These are phyloP conservation scores for Oreamnos americanus DNA, from an alignment of 2,113 vertebrate species.

Conservation along the genomic window DNA sequence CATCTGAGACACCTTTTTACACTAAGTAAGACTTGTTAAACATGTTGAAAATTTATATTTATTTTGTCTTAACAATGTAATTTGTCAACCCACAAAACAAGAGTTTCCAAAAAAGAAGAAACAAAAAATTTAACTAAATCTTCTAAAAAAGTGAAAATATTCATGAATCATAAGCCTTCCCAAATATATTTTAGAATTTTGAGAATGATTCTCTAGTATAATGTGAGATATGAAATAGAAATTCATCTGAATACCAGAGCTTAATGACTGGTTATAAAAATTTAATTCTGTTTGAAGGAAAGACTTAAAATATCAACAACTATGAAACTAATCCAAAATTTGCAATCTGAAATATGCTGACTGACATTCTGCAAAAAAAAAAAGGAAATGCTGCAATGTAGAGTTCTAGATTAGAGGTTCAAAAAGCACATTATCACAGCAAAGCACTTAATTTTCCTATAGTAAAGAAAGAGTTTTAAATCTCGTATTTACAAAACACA, in stretches of 20 bases:
- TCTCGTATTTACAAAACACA: not conserved
- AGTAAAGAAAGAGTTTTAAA: not conserved
- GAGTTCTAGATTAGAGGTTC: not conserved
- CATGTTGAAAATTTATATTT: not conserved
- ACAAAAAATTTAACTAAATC: not conserved
- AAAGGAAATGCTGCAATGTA: not conserved
- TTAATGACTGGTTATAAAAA: not conserved
- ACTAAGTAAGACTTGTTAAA: slow-evolving; percentile 21
- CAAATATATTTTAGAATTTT: not conserved
- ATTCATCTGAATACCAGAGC: not conserved
- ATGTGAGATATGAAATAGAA: not conserved
- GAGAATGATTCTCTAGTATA: not conserved
- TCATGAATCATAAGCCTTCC: not conserved
- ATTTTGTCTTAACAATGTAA: slow-evolving; percentile 5
- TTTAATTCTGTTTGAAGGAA: not conserved
- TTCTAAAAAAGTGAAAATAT: slow-evolving; percentile 21
- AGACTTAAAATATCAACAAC: not conserved
- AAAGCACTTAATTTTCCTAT: not conserved
- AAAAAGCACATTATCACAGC: not conserved
- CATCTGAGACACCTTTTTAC: not conserved
- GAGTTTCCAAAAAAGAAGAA: not conserved
- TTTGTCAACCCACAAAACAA: not conserved
- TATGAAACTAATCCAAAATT: not conserved
- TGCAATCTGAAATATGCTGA: not conserved
- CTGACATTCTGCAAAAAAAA: not conserved